A percentile compares a stretch with the other conserved stretches of the same genome.
These are phyloP conservation scores for Numenius phaeopus DNA, from an alignment of 2,797 vertebrate species.

Conservation along the genomic window DNA sequence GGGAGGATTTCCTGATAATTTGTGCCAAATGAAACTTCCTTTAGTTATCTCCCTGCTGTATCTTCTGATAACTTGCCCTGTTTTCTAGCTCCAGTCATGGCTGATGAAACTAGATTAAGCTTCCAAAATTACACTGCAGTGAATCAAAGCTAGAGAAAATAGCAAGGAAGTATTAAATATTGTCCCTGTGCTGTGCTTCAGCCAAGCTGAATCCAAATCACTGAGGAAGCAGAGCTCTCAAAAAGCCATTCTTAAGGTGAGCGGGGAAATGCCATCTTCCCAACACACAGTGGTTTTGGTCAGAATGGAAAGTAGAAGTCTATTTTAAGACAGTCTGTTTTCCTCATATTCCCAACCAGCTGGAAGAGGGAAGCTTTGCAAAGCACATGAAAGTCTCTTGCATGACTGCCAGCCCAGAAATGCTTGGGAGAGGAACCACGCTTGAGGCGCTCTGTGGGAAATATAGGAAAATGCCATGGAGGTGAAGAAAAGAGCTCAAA, in stretches of 20 bases:
- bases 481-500: slow-evolving; percentile 25
- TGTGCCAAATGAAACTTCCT: slow-evolving; percentile 60
- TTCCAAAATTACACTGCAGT: slow-evolving; percentile 59
- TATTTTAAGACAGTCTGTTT: slow-evolving; percentile 32
- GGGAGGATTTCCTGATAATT: slow-evolving; percentile 67
- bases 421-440: neutral
- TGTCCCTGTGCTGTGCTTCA: slow-evolving; percentile 3
- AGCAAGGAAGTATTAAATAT: slow-evolving; percentile 46
- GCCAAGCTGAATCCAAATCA: slow-evolving; percentile 28
- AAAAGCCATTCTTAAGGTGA: neutral
- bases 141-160: slow-evolving; percentile 58
- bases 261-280: neutral
- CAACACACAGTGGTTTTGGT: neutral
- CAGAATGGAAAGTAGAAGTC: neutral
- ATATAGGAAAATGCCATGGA: neutral
- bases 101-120: slow-evolving; percentile 64
- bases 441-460: neutral
- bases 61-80: slow-evolving; percentile 67
- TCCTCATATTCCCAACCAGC: neutral
- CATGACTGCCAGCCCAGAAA: neutral
- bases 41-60: slow-evolving; percentile 62
- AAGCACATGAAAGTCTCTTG: neutral
- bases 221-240: neutral
- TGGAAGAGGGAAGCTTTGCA: neutral
- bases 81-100: slow-evolving; percentile 61